Percentiles rank a stretch among this genome's conserved stretches.
Conservation (phyloP, 2,888 invertebrate genomes). For the Amiota minor region DNA sequence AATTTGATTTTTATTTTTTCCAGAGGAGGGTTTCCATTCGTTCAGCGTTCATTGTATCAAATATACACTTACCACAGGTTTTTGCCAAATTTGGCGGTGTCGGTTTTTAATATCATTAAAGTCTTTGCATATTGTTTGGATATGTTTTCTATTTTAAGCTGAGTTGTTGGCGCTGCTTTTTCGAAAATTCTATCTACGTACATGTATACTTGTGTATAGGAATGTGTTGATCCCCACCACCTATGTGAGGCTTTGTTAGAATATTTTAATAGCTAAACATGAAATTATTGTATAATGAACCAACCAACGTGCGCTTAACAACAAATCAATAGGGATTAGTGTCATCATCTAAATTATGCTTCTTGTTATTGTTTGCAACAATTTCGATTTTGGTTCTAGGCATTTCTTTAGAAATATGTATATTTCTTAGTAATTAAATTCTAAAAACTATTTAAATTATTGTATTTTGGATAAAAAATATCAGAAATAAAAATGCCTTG, state of each 20-base stretch:
- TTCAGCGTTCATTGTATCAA: not conserved
- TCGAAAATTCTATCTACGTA: not conserved
- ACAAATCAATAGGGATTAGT: no score
- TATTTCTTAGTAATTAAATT: no score
- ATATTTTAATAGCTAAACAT: conserved; percentile 18
- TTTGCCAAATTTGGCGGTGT: conserved; percentile 20
- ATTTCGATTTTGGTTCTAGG: no score
- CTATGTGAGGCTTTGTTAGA: not conserved
- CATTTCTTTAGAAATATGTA: no score
- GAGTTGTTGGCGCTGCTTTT: not conserved
- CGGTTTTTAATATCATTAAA: conserved; percentile 25
- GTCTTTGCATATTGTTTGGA: conserved; percentile 9
- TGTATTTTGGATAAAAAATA: no score
- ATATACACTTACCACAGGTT: conserved; percentile 12
- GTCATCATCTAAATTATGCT: no score
- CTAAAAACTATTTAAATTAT: no score
- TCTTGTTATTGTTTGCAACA: no score
- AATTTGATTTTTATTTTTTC: not conserved
- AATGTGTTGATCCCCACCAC: no score
- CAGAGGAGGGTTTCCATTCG: not conserved
- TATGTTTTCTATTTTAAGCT: not conserved
- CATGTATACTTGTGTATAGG: no score
- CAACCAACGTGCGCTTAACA: no score
- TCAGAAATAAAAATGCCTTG: no score
- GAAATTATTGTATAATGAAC: not conserved